A percentile compares a stretch with the other conserved stretches of the same genome.
phyloP scores from a whole-genome alignment of 2,888 invertebrate species.

The Uropetala carovei region DNA sequence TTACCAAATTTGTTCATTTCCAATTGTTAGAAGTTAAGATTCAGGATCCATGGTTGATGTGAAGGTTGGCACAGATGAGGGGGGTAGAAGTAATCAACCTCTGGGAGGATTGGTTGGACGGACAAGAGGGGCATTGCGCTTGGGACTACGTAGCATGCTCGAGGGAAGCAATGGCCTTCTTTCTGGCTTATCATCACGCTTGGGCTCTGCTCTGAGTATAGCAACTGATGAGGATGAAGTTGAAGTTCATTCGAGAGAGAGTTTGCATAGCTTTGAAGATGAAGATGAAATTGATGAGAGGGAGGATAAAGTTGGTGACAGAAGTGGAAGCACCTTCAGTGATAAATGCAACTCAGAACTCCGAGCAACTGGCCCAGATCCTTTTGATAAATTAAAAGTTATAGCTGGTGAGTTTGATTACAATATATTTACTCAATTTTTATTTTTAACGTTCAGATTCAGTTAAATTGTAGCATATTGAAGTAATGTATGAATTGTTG shows the following conservation, averaged over 20 bases:
- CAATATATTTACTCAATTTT: background rate
- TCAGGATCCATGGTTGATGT: conserved; percentile 50
- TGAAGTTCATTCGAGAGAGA: conserved; percentile 30
- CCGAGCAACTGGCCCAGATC: conserved; percentile 75
- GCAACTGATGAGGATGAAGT: conserved; percentile 51
- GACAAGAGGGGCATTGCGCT: conserved; percentile 45
- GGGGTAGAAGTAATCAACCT: conserved; percentile 6
- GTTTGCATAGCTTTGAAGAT: conserved; percentile 26
- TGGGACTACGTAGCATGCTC: conserved; percentile 27
- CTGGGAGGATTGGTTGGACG: conserved; percentile 49
- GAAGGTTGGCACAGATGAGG: conserved; percentile 25
- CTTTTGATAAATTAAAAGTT: conserved; percentile 75
- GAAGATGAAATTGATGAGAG: conserved; percentile 29
- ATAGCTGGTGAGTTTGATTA: conserved; percentile 73
- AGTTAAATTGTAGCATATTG: background rate
- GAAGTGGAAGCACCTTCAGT: conserved; percentile 31
- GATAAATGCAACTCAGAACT: conserved; percentile 68
- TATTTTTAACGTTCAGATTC: background rate
- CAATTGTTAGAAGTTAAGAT: background rate
- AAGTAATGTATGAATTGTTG: background rate
- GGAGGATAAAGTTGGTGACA: conserved; percentile 24
- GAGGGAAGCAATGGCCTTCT: conserved; percentile 57
- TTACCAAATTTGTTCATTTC: background rate
- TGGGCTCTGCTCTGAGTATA: conserved; percentile 46
- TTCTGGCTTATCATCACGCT: conserved; percentile 37